These are phyloP conservation scores for Serilophus lunatus DNA, from an alignment of 2,113 vertebrate species.

Conservation along the genomic window DNA sequence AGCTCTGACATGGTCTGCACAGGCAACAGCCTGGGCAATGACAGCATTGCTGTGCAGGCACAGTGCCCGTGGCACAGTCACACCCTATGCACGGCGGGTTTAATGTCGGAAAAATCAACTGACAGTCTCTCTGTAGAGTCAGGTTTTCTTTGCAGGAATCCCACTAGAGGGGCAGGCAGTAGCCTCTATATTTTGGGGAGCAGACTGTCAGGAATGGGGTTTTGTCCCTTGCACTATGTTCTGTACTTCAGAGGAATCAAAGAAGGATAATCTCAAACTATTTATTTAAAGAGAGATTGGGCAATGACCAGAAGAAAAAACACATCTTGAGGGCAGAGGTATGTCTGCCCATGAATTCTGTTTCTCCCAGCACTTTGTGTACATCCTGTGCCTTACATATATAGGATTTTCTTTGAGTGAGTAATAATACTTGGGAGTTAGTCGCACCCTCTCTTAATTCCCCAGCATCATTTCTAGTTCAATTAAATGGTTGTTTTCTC, in stretches of 20 bases:
- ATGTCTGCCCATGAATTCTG: neutral
- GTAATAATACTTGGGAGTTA: neutral
- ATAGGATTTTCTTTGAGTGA: neutral
- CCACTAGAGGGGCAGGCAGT: neutral
- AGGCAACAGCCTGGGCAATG: neutral
- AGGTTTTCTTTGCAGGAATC: neutral
- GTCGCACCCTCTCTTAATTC: neutral
- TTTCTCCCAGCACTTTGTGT: neutral
- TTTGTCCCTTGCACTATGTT: neutral
- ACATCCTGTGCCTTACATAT: neutral
- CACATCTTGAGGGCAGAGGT: neutral
- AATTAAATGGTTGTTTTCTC: neutral
- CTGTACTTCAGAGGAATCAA: neutral
- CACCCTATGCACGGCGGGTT: rapidly evolving
- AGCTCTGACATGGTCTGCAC: neutral
- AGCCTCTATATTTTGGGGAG: neutral
- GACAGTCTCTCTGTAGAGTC: rapidly evolving
- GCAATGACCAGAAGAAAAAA: neutral
- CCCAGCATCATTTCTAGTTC: neutral
- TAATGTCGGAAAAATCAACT: rapidly evolving
- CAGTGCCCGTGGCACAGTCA: rapidly evolving
- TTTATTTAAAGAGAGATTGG: neutral
- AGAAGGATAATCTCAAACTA: neutral
- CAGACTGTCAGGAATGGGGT: neutral
- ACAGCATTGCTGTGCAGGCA: neutral